Percentiles rank a stretch among this genome's conserved stretches.
These are phyloP conservation scores for Chrysolina oricalcia DNA, from an alignment of 2,888 invertebrate species.

Conservation along the genomic window DNA sequence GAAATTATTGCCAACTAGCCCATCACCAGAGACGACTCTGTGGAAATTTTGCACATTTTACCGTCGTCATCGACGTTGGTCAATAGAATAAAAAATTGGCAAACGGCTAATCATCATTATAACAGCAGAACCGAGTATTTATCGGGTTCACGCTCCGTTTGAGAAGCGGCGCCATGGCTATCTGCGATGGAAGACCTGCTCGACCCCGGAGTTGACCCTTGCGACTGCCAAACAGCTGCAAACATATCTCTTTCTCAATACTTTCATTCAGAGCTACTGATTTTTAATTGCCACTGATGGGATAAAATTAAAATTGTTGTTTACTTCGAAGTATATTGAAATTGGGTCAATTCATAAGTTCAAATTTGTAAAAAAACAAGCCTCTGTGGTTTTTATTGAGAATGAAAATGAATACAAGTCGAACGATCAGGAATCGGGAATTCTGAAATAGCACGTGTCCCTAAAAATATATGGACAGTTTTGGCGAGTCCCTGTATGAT, in stretches of 20 bases:
- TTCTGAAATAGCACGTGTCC: too few relatives aligned
- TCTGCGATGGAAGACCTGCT: slow-evolving; percentile 57
- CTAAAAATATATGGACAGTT: too few relatives aligned
- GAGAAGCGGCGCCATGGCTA: slow-evolving; percentile 61
- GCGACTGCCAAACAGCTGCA: slow-evolving; percentile 57
- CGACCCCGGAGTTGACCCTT: slow-evolving; percentile 57
- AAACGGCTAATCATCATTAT: slow-evolving; percentile 51
- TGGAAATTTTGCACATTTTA: slow-evolving; percentile 38
- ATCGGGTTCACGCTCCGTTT: slow-evolving; percentile 60
- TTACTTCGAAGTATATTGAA: slow-evolving; percentile 23
- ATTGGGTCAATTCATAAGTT: not conserved
- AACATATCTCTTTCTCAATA: slow-evolving; percentile 46
- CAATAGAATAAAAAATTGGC: slow-evolving; percentile 35
- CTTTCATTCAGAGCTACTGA: slow-evolving; percentile 49
- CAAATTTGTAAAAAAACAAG: not conserved
- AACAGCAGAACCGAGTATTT: slow-evolving; percentile 41
- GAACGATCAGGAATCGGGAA: too few relatives aligned
- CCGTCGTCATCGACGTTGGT: slow-evolving; percentile 25
- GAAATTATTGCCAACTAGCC: not conserved
- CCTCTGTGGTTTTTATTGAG: too few relatives aligned
- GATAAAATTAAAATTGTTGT: slow-evolving; percentile 33
- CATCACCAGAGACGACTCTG: slow-evolving; percentile 24
- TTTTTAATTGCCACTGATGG: slow-evolving; percentile 40
- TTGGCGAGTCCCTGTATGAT: too few relatives aligned
- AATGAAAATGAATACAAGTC: too few relatives aligned